Base-by-base conservation (phyloP, 2,888 invertebrate species). In the Oligia strigilis region DNA sequence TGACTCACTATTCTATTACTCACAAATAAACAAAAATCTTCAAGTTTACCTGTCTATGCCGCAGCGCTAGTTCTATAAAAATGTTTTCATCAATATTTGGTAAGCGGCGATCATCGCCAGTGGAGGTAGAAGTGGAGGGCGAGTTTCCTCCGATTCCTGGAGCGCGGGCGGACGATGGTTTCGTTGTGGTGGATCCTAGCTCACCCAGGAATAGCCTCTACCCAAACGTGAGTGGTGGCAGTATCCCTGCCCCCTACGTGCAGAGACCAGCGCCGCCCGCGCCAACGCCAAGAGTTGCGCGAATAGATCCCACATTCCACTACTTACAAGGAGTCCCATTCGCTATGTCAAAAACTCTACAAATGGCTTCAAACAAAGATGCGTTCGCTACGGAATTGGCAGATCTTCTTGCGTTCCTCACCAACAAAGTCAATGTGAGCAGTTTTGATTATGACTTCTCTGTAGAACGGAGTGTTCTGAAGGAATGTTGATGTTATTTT, bases 281-380 rank as follows among this genome's bases (percentile, higher is more conserved):
- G 0, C 96, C 96, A 0, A 83, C 89, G 5, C 88, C 89, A 2
- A 91, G 89, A 72, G 78, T 89, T 4, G 83, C 87, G 13, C 9
- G 79, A 70, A 86, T 92, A 69, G 97, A 96, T 64, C 93, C 92
- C 6, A 92, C 93, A 8, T 96, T 97, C 83, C 96, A 97, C 90
- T 97, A 97, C 84, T 91, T 98, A 13, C 97, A 96, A 88, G 97
- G 97, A 60, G 97, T 98, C 0, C 97, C 97, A 0, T 97, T 98
- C 86, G 93, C 95, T 36, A 89, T 97, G 84, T 96, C 96, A 3
- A 95, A 95, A 82, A 95, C 96, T 71, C 92, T 97, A 14, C 95
- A 97, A 88, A 93, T 96, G 92, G 95, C 94, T 13, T 89, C 95
- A 17, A 97, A 96, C 86, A 96, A 97, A 86, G 97, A 97, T 78